These are phyloP conservation scores for Lasioglossum calceatum DNA, from an alignment of 2,888 invertebrate species.

Conservation along the genomic window DNA sequence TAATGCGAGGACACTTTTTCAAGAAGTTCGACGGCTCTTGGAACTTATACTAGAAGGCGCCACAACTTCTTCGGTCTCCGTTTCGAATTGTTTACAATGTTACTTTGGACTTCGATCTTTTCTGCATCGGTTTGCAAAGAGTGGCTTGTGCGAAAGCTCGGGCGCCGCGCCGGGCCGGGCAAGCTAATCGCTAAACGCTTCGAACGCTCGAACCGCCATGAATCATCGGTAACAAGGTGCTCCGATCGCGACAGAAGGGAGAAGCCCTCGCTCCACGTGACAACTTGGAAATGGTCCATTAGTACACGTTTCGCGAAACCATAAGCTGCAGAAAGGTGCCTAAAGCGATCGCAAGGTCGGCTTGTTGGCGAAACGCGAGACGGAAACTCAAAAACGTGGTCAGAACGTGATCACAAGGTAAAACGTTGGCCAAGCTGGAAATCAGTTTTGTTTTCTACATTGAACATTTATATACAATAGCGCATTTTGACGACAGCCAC, in stretches of 20 bases:
- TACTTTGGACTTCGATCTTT: background rate
- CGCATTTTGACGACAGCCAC: no score
- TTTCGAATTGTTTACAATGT: background rate
- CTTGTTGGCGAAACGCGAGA: background rate
- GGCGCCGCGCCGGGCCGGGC: slow-evolving; percentile 57
- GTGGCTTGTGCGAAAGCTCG: slow-evolving; percentile 50
- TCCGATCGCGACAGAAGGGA: slow-evolving; percentile 27
- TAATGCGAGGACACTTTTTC: background rate
- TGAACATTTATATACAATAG: background rate
- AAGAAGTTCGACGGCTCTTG: background rate
- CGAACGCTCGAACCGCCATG: slow-evolving; percentile 63
- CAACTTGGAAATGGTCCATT: slow-evolving; percentile 28
- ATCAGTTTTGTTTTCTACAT: background rate
- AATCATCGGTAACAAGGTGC: slow-evolving; percentile 36
- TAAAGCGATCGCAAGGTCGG: slow-evolving; percentile 39
- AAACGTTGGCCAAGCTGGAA: background rate
- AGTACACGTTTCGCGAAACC: slow-evolving; percentile 46
- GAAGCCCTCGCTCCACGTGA: slow-evolving; percentile 36
- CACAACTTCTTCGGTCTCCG: background rate
- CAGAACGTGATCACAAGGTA: background rate
- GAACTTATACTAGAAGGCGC: background rate
- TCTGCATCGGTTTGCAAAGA: background rate
- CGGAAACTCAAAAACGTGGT: background rate
- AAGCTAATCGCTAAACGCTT: slow-evolving; percentile 69
- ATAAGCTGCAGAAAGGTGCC: slow-evolving; percentile 15